A percentile compares a stretch with the other conserved stretches of the same genome.
Conservation (phyloP, 2,888 invertebrate genomes). For the Phaonia tiefii region DNA sequence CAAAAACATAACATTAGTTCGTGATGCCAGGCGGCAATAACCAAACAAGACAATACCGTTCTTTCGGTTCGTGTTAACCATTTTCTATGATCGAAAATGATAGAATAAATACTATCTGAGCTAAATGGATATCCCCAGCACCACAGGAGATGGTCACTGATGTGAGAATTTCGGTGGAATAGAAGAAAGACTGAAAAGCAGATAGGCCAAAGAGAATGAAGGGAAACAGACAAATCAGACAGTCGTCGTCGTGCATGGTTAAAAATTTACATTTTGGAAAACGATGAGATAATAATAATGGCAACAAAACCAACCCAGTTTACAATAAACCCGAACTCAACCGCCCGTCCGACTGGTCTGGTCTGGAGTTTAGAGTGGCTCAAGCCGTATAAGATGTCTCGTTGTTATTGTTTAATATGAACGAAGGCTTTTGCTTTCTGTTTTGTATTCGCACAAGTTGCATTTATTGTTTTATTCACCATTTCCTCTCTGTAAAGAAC, state of each 20-base stretch:
- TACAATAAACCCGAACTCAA: background rate
- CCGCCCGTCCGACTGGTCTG: background rate
- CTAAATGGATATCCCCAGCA: no score
- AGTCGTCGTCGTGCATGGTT: slow-evolving; percentile 21
- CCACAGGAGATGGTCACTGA: no score
- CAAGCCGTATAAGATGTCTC: background rate
- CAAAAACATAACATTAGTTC: no score
- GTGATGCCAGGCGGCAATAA: no score
- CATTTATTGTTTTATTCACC: slow-evolving; percentile 11
- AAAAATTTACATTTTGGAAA: slow-evolving; percentile 19
- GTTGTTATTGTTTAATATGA: slow-evolving; percentile 15
- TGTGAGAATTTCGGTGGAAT: no score
- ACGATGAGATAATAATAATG: slow-evolving; percentile 22
- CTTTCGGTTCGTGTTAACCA: no score
- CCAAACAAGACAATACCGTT: no score
- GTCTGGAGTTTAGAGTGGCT: background rate
- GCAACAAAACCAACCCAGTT: slow-evolving; percentile 16
- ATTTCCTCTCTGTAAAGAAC: slow-evolving; percentile 33
- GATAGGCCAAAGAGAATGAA: background rate
- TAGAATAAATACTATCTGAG: no score
- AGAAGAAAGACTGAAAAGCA: background rate
- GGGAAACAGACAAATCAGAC: background rate
- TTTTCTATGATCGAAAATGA: no score
- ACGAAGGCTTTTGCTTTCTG: slow-evolving; percentile 28
- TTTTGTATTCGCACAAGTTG: background rate